Evolutionary conservation across 2,797 vertebrate species (phyloP), one percentile per base, ranked within the genome.

Genomic region (Phylloscopus collybita): DNA sequence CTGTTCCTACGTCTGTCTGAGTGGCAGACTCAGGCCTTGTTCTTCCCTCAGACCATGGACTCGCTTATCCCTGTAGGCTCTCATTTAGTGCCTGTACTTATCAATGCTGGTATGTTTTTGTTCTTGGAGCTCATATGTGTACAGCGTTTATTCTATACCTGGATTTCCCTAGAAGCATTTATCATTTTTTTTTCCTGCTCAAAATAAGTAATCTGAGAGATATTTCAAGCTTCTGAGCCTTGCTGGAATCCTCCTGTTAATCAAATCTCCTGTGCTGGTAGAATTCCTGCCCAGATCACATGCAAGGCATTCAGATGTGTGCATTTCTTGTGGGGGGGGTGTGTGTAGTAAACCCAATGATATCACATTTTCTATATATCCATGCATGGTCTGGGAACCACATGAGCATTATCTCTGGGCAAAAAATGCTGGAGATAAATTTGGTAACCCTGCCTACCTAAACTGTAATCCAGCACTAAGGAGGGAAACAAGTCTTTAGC

Each of bases 171-270:
- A 26, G 27, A 75, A 22, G 5, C 5, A 69, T 20, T 19, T 71
- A 2, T 12, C 16, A 7, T 64, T 70, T 65, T 40, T 69, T 40
- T 40, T 91, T 71, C 49, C 10, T 67, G 38, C 34, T 78, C 19
- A 90, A 60, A 83, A 87, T 86, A 69, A 47, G 47, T 65, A 0
- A 7, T 65, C 42, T 67, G 27, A 87, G 62, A 61, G 30, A 42
- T 74, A 64, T 90, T 88, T 88, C 53, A 83, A 59, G 36, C 36
- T 91, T 80, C 71, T 70, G 67, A 80, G 67, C 40, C 18, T 93
- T 92, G 8, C 29, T 71, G 61, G 59, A 90, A 89, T 80, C 60
- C 0, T 2, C 16, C 34, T 61, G 36, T 12, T 49, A 93, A 32
- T 79, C 19, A 65, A 61, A 51, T 59, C 45, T 71, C 62, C 51